Conservation (phyloP, 2,797 vertebrate species). For the Luscinia megarhynchos region DNA sequence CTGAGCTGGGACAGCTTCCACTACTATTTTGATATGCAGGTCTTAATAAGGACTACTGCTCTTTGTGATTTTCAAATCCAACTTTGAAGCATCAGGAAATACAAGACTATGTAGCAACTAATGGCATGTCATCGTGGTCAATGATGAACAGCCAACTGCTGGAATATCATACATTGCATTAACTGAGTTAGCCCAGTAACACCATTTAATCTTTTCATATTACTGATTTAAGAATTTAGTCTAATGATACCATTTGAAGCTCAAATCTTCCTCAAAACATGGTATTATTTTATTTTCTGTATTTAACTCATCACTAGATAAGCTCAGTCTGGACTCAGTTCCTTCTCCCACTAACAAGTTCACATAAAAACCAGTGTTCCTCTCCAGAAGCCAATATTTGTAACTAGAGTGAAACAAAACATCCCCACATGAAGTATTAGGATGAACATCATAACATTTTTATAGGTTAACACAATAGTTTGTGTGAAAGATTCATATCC, state of each 20-base stretch:
- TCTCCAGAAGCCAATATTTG: neutral
- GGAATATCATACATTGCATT: neutral
- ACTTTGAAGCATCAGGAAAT: neutral
- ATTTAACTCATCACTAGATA: neutral
- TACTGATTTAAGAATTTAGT: neutral
- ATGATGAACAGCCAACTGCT: neutral
- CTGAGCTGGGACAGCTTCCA: neutral
- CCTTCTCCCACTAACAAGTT: neutral
- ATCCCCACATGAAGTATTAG: neutral
- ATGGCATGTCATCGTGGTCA: neutral
- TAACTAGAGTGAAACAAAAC: neutral
- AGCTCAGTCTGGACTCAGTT: neutral
- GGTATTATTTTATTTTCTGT: neutral
- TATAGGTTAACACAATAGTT: neutral
- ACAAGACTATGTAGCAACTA: neutral
- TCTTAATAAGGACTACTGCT: neutral
- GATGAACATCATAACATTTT: neutral
- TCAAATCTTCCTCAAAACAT: neutral
- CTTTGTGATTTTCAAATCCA: slow-evolving; percentile 6
- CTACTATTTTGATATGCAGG: neutral
- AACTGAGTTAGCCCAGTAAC: neutral
- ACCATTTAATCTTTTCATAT: neutral
- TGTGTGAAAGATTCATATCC: neutral
- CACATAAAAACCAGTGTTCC: neutral
- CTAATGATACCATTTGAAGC: neutral